Evolutionary conservation across 2,113 vertebrate genomes (phyloP), one percentile per base, ranked within the genome.

Genomic region (Pithys albifrons): DNA sequence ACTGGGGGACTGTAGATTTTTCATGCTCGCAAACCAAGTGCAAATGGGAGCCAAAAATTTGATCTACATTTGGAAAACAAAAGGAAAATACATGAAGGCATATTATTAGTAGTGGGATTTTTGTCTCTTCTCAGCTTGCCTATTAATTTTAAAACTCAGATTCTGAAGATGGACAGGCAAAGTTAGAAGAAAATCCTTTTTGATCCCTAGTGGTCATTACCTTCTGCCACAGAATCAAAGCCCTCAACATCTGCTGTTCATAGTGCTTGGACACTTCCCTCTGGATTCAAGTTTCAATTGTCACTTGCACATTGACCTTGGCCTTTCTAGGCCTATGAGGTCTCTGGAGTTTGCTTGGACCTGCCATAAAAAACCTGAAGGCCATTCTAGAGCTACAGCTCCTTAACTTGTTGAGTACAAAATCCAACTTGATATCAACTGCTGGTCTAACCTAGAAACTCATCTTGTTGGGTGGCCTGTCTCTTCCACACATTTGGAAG

Each of bases 31-130:
- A 99, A 70, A 99, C 98, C 65, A 96, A 97, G 84, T 97, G 96
- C 95, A 99, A 97, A 95, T 98, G 98, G 94, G 98, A 99, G 91
- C 99, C 99, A 96, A 99, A 99, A 89, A 99, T 98, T 96, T 98
- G 98, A 98, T 99, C 99, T 99, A 88, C 51, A 73, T 97, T 89
- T 85, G 87, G 91, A 97, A 97, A 96, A 74, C 88, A 92, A 96
- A 85, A 85, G 9, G 48, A 76, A 94, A 85, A 82, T 37, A 33
- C 14, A 43, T 94, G 80, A 86, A 84, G 8, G 8, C 3, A 7
- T 52, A 37, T 58, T 83, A 52, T 49, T 77, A 59, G 6, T 31
- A 51, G 48, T 62, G 14, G 33, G 10, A 35, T 74, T 87, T 73
- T 91, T 81, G 11, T 78, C 16, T 88, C 25, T 88, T 89, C 65